These are phyloP conservation scores for Sebastes ruberrimus DNA, from an alignment of 2,797 vertebrate species.

Conservation along the genomic window DNA sequence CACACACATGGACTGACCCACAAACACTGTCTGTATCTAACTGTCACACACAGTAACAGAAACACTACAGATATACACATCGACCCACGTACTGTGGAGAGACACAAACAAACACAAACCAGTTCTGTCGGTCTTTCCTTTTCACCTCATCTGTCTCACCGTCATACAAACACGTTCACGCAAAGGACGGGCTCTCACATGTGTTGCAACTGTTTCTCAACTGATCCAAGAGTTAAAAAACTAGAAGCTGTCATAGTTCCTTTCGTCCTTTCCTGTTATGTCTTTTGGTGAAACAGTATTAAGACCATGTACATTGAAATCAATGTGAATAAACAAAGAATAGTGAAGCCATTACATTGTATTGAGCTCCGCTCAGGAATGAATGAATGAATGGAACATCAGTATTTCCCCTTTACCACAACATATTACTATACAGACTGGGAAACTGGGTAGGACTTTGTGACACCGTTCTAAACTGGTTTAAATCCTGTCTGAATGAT, in stretches of 20 bases:
- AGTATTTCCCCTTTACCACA: too few relatives aligned
- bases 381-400: too few relatives aligned
- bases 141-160: conserved; percentile 37
- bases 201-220: conserved; percentile 6
- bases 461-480: background rate
- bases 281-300: too few relatives aligned
- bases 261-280: too few relatives aligned
- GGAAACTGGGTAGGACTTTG: too few relatives aligned
- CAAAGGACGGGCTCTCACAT: background rate
- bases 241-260: too few relatives aligned
- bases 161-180: conserved; percentile 18
- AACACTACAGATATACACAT: conserved; percentile 38
- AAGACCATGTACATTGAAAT: background rate
- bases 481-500: background rate
- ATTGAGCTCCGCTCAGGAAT: background rate
- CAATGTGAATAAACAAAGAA: background rate
- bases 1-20: conserved; percentile 12
- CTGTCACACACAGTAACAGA: conserved; percentile 30
- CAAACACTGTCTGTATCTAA: conserved; percentile 28
- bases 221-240: background rate
- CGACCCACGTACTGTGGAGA: background rate
- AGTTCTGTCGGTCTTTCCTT: conserved; percentile 16
- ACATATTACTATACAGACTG: background rate
- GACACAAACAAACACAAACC: conserved; percentile 53
- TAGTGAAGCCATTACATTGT: background rate